Conservation (phyloP, 2,797 vertebrate species). For the Gobio occitaniae region DNA sequence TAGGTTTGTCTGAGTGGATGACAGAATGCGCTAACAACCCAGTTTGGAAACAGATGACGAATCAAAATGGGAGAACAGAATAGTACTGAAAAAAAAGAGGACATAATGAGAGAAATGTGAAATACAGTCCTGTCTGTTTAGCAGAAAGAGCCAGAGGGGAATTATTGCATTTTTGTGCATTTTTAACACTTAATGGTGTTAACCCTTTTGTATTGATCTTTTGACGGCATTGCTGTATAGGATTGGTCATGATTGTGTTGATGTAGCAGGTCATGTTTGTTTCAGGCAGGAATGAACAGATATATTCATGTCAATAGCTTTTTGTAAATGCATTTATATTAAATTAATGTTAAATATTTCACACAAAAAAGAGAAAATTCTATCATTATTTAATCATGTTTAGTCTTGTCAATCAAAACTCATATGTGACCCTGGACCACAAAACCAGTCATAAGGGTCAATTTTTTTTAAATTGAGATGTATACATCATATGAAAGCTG, state of each 20-base stretch:
- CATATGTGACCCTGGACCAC: background rate
- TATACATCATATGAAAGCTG: too few species aligned
- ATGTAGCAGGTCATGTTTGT: constrained; percentile 12
- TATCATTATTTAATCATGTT: background rate
- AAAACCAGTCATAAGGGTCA: too few species aligned
- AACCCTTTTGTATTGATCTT: constrained; percentile 25
- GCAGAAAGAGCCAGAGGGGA: background rate
- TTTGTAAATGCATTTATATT: background rate
- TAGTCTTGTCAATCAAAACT: background rate
- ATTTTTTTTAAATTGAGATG: too few species aligned
- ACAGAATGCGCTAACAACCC: constrained; percentile 6
- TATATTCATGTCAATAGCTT: background rate
- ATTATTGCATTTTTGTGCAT: background rate
- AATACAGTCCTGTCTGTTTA: constrained; percentile 14
- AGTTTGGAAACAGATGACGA: constrained; percentile 21
- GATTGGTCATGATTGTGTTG: constrained; percentile 25
- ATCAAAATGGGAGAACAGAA: background rate
- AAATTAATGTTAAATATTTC: background rate
- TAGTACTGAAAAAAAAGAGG: background rate
- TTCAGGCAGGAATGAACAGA: constrained; percentile 6
- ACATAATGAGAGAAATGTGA: background rate
- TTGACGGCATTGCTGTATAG: constrained; percentile 6
- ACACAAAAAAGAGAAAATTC: background rate
- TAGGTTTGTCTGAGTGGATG: constrained; percentile 13
- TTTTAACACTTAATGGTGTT: constrained; percentile 7